These are phyloP conservation scores for Pogonocherus hispidulus DNA, from an alignment of 2,888 invertebrate genomes.

Conservation along the genomic window DNA sequence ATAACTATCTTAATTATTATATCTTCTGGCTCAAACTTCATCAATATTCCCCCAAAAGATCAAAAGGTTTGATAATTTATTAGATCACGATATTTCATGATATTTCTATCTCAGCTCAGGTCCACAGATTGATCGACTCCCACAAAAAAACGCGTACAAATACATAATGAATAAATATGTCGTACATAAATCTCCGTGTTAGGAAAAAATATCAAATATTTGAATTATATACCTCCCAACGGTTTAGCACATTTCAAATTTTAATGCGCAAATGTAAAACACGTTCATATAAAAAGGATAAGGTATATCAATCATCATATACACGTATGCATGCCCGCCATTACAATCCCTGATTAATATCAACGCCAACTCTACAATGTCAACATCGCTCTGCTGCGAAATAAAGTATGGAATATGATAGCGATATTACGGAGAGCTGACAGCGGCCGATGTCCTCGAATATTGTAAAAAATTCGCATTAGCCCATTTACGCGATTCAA, in stretches of 20 bases:
- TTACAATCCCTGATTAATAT: constrained; percentile 21
- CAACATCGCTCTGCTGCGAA: constrained; percentile 8
- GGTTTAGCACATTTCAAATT: constrained; percentile 4
- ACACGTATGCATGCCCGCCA: too few species aligned
- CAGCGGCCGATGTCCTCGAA: background rate
- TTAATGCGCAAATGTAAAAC: constrained; percentile 11
- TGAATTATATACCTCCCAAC: background rate
- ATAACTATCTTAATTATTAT: too few species aligned
- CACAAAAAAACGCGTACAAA: too few species aligned
- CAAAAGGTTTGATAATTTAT: too few species aligned
- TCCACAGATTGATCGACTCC: too few species aligned
- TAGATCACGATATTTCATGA: too few species aligned
- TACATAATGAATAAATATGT: too few species aligned
- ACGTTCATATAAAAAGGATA: constrained; percentile 19
- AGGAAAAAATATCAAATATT: constrained; percentile 8
- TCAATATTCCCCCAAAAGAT: too few species aligned
- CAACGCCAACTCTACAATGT: constrained; percentile 10
- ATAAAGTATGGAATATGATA: background rate
- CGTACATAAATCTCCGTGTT: too few species aligned
- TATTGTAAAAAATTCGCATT: constrained; percentile 4
- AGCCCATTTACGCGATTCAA: background rate
- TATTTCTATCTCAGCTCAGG: too few species aligned
- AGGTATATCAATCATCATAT: constrained; percentile 27
- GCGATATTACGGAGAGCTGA: too few species aligned
- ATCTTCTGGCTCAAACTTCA: too few species aligned